Evolutionary conservation across 2,888 invertebrate genomes (phyloP).

Genomic region (Asteroscopus sphinx): DNA sequence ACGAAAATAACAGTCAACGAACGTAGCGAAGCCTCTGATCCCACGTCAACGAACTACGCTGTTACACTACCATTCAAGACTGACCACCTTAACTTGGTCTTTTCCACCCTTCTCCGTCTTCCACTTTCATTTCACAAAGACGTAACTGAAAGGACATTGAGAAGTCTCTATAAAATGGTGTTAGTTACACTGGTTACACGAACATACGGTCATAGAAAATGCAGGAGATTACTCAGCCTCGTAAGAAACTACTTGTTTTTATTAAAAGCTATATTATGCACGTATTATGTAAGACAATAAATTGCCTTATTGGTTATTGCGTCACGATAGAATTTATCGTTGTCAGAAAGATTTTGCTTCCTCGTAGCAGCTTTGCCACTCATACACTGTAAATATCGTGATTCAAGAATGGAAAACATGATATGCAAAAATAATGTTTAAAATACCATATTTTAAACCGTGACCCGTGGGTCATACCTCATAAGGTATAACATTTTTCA

Average conservation of each 20-base stretch:
- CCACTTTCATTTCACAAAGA: constrained; percentile 8
- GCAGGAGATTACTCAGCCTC: constrained; percentile 51
- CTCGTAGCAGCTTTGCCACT: constrained; percentile 17
- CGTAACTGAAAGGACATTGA: constrained; percentile 32
- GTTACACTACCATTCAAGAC: constrained; percentile 58
- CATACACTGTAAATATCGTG: constrained; percentile 4
- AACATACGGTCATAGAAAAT: constrained; percentile 58
- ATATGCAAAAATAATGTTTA: constrained; percentile 1
- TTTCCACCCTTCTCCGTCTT: constrained; percentile 23
- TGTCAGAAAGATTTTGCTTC: constrained; percentile 29
- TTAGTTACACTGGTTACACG: constrained; percentile 11
- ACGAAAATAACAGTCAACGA: constrained; percentile 18
- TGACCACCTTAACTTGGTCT: constrained; percentile 53
- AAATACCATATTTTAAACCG: background rate
- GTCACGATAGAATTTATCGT: constrained; percentile 25
- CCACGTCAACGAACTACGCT: constrained; percentile 67
- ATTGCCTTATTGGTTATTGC: constrained; percentile 28
- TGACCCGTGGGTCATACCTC: background rate
- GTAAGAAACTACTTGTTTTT: constrained; percentile 35
- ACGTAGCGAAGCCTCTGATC: constrained; percentile 41
- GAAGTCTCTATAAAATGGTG: constrained; percentile 39
- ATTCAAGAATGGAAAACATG: constrained; percentile 8
- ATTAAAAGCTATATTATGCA: constrained; percentile 36
- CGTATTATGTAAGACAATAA: constrained; percentile 34
- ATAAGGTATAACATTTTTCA: too few species aligned